Evolutionary conservation across 2,113 vertebrate genomes (phyloP), one percentile per base, ranked within the genome.

Genomic region (Leiothrix lutea): DNA sequence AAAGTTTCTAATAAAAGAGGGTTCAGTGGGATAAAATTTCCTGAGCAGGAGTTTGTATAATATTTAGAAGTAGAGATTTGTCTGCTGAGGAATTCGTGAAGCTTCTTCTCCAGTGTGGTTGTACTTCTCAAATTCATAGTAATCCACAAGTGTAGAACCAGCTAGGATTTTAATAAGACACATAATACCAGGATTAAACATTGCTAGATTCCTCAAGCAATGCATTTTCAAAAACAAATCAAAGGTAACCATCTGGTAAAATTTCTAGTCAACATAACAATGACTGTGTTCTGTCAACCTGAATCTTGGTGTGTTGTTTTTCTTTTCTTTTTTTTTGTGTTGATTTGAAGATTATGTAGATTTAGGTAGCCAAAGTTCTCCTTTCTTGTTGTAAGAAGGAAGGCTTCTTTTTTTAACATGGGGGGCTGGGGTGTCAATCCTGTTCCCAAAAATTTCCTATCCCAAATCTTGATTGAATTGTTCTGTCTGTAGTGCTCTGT

Each of bases 1-100:
- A 73, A 90, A 93, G 65, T 95, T 97, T 96, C 93, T 97, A 97
- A 92, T 95, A 97, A 94, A 95, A 95, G 73, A 91, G 91, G 94
- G 92, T 96, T 97, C 95, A 94, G 64, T 58, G 81, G 93, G 80
- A 79, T 92, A 84, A 92, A 69, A 96, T 86, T 86, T 97, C 94
- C 79, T 79, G 92, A 97, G 92, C 88, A 57, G 69, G 74, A 89
- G 75, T 71, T 93, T 35, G 84, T 71, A 15, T 80, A 93, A 91
- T 92, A 89, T 62, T 92, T 84, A 92, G 92, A 86, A 82, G 66
- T 35, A 88, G 81, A 84, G 89, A 95, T 96, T 95, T 97, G 86
- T 94, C 65, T 90, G 48, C 86, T 71, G 86, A 95, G 86, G 78
- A 89, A 60, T 79, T 91, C 0, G 0, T 85, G 94, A 88, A 87